Evolutionary conservation across 1,140 invertebrate species (phyloP), one percentile per base, ranked within the genome.

Genomic region (Reticulitermes speratus): DNA sequence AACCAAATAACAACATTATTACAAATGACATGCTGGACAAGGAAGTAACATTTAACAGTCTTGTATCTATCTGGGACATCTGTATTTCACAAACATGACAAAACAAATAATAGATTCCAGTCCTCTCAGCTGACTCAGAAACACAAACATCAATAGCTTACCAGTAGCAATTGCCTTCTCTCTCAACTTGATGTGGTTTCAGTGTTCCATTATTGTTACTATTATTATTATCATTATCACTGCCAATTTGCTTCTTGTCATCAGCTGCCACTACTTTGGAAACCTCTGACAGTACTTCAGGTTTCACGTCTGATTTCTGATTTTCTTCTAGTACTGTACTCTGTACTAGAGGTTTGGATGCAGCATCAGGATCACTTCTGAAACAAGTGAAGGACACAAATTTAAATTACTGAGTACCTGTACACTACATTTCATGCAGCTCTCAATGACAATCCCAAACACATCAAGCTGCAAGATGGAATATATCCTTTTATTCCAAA

Each of bases 131-230:
- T 2, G 19, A 16, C 1, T 19, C 52, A 55, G 19, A 38, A 38
- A 55, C 52, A 55, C 19, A 11, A 48, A 16, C 14, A 48, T 55
- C 52, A 75, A 30, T 8, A 75, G n/a, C 65, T 75, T 88, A 89
- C 89, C 89, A 90, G 84, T 90, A 90, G 86, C 89, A 93, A 86
- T 89, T 89, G 9, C 89, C 89, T 86, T 89, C 89, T 82, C 88
- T 87, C 55, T 89, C 86, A 9, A 85, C 65, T 30, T 75, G 65
- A n/a, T 75, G 23, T 48, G 83, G 83, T 84, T 84, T 84, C 30
- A n/a, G 25, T 52, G 82, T 25, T 11, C 38, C 82, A 83, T 84
- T 52, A 16, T 30, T 84, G 59, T 23, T 48, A n/a, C 19, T 30
- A 23, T 11, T 48, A 32, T 83, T 83, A 9, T 84, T 55, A 25